phyloP scores from a whole-genome alignment of 2,888 invertebrate species.

The Acronicta alni region DNA sequence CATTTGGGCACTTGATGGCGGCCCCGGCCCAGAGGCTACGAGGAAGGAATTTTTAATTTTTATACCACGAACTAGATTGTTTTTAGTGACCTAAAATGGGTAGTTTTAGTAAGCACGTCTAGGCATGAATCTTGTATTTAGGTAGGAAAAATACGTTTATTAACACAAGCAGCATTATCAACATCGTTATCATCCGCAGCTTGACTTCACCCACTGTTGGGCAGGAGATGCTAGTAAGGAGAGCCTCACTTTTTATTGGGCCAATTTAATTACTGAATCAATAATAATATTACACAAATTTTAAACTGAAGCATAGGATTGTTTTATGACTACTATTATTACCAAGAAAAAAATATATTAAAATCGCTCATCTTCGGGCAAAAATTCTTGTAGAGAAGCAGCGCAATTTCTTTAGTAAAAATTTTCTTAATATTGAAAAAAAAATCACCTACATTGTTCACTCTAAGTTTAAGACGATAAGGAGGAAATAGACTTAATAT shows the following conservation, averaged over 20 bases:
- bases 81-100: conserved; percentile 41
- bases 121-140: not conserved
- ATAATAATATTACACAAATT: too few relatives aligned
- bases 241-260: too few relatives aligned
- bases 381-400: not conserved
- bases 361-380: conserved; percentile 19
- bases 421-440: conserved; percentile 6
- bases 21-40: conserved; percentile 58
- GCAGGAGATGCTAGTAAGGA: too few relatives aligned
- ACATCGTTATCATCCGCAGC: too few relatives aligned
- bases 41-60: conserved; percentile 75
- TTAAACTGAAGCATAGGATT: not conserved
- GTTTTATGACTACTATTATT: not conserved
- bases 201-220: too few relatives aligned
- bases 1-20: conserved; percentile 75
- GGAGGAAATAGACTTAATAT: not conserved
- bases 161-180: not conserved
- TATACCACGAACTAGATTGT: conserved; percentile 56
- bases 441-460: conserved; percentile 9
- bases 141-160: not conserved
- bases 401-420: not conserved
- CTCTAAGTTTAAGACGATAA: not conserved
- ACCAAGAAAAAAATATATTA: not conserved
- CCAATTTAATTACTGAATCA: too few relatives aligned
- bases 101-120: conserved; percentile 19